Evolutionary conservation across 2,888 invertebrate genomes (phyloP), one percentile per base, ranked within the genome.

Genomic region (Temnothorax ravouxi): DNA sequence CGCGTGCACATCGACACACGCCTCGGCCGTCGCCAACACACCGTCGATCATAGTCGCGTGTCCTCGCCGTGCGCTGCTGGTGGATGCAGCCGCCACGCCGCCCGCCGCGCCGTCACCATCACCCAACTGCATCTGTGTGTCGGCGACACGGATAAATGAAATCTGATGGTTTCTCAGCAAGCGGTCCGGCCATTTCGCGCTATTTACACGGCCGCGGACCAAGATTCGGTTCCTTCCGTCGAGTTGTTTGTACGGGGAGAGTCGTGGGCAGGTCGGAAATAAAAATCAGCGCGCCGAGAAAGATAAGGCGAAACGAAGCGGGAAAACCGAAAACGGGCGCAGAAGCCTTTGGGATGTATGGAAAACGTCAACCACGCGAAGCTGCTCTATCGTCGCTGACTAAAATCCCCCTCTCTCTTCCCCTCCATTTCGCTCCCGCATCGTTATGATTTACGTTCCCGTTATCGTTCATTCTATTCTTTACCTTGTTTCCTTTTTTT

Each of bases 141-240:
- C 41, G 29, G 34, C 61, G 75, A 75, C 75, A 34, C 52, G 79
- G 81, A 88, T 86, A 88, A 88, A 87, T 81, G 86, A 87, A 81
- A 86, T 86, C 84, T 77, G 79, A 84, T 76, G 83, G 85, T 83
- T 85, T 77, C 87, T 80, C 83, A 80, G 75, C 64, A 52, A 64
- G 83, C 54, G 74, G 84, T 80, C 61, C 79, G 84, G 85, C 85
- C 84, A 84, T 87, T 85, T 74, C 86, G 72, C 74, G 85, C 84
- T 89, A 88, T 87, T 89, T 89, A 87, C 87, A 84, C 84, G 76
- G 80, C 72, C 71, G 71, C 69, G 54, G 82, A 75, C 71, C 64
- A 85, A 88, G 86, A 87, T 88, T 86, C 76, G 84, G 88, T 86
- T 86, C 84, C 85, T 88, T 88, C 87, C 84, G 84, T 83, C 61